A percentile compares a stretch with the other conserved stretches of the same genome.
Conservation (phyloP, 2,797 vertebrate species). For the Microcaecilia unicolor region DNA sequence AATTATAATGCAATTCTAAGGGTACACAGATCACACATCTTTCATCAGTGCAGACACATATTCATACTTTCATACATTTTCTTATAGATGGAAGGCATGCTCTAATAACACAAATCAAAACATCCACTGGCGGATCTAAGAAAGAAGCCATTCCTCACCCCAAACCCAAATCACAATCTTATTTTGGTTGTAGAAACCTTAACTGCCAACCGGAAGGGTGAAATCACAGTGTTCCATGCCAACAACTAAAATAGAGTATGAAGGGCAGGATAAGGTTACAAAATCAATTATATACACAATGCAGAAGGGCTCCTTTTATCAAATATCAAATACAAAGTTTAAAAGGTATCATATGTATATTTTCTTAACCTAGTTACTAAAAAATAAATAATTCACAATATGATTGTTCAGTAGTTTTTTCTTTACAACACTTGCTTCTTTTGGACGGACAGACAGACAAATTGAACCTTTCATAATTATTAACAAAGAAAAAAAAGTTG, state of each 20-base stretch:
- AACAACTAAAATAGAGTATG: conserved; percentile 18
- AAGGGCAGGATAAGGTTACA: conserved; percentile 26
- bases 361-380: conserved; percentile 19
- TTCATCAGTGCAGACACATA: no score
- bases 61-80: no score
- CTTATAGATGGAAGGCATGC: no score
- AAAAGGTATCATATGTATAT: conserved; percentile 18
- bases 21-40: no score
- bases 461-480: conserved; percentile 10
- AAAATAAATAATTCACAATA: conserved; percentile 33
- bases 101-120: no score
- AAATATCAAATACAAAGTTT: conserved; percentile 32
- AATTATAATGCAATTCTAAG: no score
- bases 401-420: conserved; percentile 17
- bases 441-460: conserved; percentile 13
- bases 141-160: conserved; percentile 1
- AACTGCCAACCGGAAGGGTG: conserved; percentile 29
- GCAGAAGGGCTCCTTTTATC: conserved; percentile 21
- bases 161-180: conserved; percentile 8
- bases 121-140: conserved; percentile 16
- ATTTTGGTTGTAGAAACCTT: not conserved
- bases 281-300: conserved; percentile 39
- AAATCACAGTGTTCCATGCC: conserved; percentile 34
- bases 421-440: no score
- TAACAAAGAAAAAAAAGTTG: conserved; percentile 24